These are phyloP conservation scores for Nothobranchius kuhntae DNA, from an alignment of 2,113 vertebrate genomes.

Conservation along the genomic window DNA sequence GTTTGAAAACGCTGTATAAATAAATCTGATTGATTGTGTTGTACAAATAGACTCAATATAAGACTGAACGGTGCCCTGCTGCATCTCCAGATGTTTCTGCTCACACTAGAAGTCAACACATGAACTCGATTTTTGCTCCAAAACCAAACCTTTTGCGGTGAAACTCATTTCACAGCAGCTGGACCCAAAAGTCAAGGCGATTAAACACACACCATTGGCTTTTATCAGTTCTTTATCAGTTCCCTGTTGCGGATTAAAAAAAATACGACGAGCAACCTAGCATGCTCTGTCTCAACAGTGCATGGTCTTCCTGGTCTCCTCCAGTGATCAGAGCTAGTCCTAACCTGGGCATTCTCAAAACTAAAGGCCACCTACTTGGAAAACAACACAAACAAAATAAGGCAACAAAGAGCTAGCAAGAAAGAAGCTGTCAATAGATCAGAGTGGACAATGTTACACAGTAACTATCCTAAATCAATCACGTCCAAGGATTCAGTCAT, in stretches of 20 bases:
- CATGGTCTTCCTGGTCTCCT: slow-evolving; percentile 65
- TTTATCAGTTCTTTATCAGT: slow-evolving; percentile 54
- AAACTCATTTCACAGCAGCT: too few species aligned
- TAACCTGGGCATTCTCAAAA: slow-evolving; percentile 47
- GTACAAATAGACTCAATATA: too few species aligned
- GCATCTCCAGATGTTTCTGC: too few species aligned
- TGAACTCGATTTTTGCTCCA: too few species aligned
- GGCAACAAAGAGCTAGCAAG: slow-evolving; percentile 74
- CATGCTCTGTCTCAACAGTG: slow-evolving; percentile 62
- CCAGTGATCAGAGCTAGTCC: slow-evolving; percentile 47
- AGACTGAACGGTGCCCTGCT: too few species aligned
- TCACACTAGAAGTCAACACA: too few species aligned
- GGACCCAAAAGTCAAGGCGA: too few species aligned
- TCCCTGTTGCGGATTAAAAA: slow-evolving; percentile 65
- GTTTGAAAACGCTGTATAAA: too few species aligned
- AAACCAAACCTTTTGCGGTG: too few species aligned
- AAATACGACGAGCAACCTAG: slow-evolving; percentile 55
- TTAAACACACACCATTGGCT: background rate
- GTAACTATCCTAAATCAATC: slow-evolving; percentile 76
- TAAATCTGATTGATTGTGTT: too few species aligned
- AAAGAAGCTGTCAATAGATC: slow-evolving; percentile 67
- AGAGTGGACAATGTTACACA: slow-evolving; percentile 78
- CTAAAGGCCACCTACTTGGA: slow-evolving; percentile 64
- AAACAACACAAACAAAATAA: slow-evolving; percentile 68
- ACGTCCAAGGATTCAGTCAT: slow-evolving; percentile 63